A percentile compares a stretch with the other conserved stretches of the same genome.
These are phyloP conservation scores for Chionis minor DNA, from an alignment of 2,113 vertebrate genomes.

Conservation along the genomic window DNA sequence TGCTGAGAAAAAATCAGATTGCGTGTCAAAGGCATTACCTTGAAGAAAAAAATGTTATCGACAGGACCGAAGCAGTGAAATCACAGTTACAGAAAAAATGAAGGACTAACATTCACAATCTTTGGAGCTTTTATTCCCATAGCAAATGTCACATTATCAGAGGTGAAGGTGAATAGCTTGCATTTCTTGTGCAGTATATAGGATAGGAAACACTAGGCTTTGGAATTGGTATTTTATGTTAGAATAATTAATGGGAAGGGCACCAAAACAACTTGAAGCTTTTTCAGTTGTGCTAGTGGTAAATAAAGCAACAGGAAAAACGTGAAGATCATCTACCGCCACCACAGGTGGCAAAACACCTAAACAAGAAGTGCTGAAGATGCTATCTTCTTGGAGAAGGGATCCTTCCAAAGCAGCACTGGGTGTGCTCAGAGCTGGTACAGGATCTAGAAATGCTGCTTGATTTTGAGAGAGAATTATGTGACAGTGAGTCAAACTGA, in stretches of 20 bases:
- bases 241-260: not conserved
- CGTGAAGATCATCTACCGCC: not conserved
- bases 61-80: not conserved
- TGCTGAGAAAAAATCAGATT: not conserved
- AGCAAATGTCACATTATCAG: not conserved
- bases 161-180: not conserved
- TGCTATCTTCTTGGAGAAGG: not conserved
- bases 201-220: not conserved
- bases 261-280: not conserved
- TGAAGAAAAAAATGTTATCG: not conserved
- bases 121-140: not conserved
- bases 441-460: not conserved
- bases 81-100: not conserved
- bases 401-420: not conserved
- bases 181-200: not conserved
- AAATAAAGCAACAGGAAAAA: not conserved
- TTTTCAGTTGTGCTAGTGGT: not conserved
- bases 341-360: not conserved
- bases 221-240: not conserved
- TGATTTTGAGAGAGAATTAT: not conserved
- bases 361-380: not conserved
- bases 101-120: not conserved
- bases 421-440: not conserved
- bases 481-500: not conserved
- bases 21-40: not conserved